Evolutionary conservation across 2,113 vertebrate genomes (phyloP).

Genomic region (Myotis yumanensis): DNA sequence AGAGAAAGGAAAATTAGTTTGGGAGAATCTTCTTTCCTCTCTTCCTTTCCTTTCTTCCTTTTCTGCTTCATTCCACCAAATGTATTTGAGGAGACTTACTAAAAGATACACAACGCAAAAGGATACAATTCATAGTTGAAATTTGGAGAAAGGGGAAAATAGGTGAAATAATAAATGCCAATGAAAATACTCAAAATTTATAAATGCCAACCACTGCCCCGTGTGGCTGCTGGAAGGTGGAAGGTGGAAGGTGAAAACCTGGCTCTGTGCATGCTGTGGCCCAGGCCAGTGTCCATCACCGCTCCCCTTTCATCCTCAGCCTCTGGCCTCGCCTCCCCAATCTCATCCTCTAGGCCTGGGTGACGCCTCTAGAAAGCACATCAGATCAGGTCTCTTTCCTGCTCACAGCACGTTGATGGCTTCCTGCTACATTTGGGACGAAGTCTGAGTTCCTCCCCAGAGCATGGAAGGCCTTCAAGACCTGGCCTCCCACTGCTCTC

Average conservation of each 20-base stretch:
- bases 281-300: accelerated
- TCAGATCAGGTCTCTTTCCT: background rate
- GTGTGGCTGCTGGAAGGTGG: background rate
- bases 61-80: background rate
- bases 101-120: background rate
- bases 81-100: background rate
- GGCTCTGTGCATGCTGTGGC: accelerated
- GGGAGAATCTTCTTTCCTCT: background rate
- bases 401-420: accelerated
- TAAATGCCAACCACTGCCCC: background rate
- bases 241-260: too few relatives aligned
- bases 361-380: background rate
- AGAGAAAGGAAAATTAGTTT: background rate
- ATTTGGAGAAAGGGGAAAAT: background rate
- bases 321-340: accelerated
- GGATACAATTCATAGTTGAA: background rate
- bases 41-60: background rate
- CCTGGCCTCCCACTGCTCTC: background rate
- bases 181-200: background rate
- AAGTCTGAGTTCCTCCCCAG: background rate
- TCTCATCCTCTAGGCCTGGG: background rate
- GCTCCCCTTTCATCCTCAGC: background rate
- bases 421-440: background rate
- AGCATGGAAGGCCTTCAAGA: accelerated
- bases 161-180: background rate